A percentile compares a stretch with the other conserved stretches of the same genome.
Conservation (phyloP, 2,797 vertebrate species). For the Gila robusta region DNA sequence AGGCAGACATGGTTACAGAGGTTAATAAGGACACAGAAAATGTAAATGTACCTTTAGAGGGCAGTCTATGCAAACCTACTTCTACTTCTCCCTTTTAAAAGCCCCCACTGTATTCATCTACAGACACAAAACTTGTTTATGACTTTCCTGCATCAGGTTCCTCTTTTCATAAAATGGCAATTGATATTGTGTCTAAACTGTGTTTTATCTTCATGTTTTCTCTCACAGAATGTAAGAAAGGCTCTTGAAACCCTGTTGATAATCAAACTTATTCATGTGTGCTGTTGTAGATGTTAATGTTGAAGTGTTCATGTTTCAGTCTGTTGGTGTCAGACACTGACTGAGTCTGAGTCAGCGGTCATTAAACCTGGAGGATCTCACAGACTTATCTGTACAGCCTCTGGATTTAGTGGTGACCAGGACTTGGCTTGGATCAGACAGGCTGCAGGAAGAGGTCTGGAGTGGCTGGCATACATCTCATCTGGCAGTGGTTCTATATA, state of each 20-base stretch:
- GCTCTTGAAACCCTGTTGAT: no score
- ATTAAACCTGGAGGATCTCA: constrained; percentile 57
- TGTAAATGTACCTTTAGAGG: background rate
- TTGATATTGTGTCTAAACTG: background rate
- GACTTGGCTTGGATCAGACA: constrained; percentile 59
- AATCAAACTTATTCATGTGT: background rate
- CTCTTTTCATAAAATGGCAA: background rate
- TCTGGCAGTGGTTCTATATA: background rate
- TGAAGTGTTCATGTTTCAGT: constrained; percentile 15
- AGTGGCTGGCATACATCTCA: constrained; percentile 57
- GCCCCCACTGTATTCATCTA: background rate
- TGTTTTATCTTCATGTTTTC: no score
- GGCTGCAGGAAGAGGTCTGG: constrained; percentile 62
- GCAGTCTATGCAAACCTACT: background rate
- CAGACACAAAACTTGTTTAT: background rate
- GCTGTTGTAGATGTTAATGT: background rate
- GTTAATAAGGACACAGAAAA: background rate
- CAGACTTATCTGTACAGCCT: constrained; percentile 36
- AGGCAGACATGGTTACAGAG: no score
- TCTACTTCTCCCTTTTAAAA: background rate
- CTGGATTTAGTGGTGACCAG: background rate
- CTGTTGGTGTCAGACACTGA: constrained; percentile 60
- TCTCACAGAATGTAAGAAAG: no score
- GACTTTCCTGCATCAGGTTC: background rate
- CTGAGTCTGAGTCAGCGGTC: constrained; percentile 49